phyloP scores from a whole-genome alignment of 2,113 vertebrate genomes.

The Rhinolophus sinicus region DNA sequence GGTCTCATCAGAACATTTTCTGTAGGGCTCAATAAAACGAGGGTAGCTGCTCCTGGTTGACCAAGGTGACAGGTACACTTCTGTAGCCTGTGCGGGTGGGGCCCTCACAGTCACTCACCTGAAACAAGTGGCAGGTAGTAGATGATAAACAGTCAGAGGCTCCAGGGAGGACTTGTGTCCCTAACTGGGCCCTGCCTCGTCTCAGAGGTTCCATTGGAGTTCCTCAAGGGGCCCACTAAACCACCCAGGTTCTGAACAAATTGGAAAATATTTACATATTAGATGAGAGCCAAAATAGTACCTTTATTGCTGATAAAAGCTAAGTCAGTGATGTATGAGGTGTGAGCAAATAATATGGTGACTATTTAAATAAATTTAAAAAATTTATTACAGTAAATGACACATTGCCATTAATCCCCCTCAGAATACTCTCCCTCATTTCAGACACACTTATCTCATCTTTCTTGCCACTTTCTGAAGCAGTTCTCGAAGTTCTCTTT shows the following conservation, averaged over 20 bases:
- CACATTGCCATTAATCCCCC: too few species aligned
- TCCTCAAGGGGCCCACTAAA: not conserved
- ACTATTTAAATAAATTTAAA: too few species aligned
- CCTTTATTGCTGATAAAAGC: not conserved
- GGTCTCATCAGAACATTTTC: not conserved
- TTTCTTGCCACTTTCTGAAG: too few species aligned
- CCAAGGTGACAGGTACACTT: not conserved
- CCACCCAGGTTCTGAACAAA: not conserved
- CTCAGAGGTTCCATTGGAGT: not conserved
- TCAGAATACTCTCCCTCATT: too few species aligned
- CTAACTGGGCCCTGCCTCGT: not conserved
- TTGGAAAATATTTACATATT: not conserved
- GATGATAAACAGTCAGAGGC: not conserved
- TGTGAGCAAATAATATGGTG: too few species aligned
- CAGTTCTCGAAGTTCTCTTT: too few species aligned
- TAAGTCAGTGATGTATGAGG: not conserved
- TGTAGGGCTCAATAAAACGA: not conserved
- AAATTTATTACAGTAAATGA: too few species aligned
- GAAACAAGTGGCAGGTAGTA: not conserved
- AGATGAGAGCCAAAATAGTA: not conserved
- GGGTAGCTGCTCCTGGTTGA: not conserved
- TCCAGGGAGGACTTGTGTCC: not conserved
- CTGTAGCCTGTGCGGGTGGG: accelerated
- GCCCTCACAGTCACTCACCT: not conserved
- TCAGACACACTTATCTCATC: too few species aligned